These are phyloP conservation scores for Schizopygopsis pylzovi DNA, from an alignment of 2,797 vertebrate genomes.

Conservation along the genomic window DNA sequence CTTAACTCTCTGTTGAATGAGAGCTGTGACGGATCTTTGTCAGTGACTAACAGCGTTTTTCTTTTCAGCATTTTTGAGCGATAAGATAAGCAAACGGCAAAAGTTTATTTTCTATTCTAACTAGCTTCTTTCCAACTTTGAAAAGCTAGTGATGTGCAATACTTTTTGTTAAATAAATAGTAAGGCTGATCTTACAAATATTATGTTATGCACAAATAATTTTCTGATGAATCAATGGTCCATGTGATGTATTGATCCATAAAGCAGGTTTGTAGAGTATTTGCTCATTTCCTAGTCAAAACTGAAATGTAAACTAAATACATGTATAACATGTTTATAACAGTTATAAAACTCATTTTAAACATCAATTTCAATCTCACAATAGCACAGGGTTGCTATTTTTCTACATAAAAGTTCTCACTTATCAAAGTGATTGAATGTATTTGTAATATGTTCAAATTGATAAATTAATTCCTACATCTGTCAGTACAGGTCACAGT, in stretches of 20 bases:
- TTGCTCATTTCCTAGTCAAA: neutral
- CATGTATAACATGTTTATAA: neutral
- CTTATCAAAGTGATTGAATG: neutral
- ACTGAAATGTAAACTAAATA: no score
- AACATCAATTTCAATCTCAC: neutral
- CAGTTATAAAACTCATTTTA: neutral
- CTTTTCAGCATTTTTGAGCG: neutral
- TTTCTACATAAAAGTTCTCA: no score
- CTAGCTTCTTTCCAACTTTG: neutral
- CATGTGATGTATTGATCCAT: neutral
- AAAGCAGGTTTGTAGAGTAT: neutral
- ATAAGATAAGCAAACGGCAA: neutral
- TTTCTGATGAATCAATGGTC: neutral
- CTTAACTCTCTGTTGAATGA: neutral
- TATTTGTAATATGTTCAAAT: neutral
- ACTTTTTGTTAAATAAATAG: neutral
- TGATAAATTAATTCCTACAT: neutral
- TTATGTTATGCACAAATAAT: neutral
- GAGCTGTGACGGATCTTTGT: neutral
- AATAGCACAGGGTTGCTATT: neutral
- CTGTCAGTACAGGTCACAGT: neutral
- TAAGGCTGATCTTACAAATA: neutral
- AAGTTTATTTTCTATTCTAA: neutral
- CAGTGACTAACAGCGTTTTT: neutral
- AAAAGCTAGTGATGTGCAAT: neutral